These are phyloP conservation scores for Sceloporus tristichus DNA, from an alignment of 2,113 vertebrate species.

Conservation along the genomic window DNA sequence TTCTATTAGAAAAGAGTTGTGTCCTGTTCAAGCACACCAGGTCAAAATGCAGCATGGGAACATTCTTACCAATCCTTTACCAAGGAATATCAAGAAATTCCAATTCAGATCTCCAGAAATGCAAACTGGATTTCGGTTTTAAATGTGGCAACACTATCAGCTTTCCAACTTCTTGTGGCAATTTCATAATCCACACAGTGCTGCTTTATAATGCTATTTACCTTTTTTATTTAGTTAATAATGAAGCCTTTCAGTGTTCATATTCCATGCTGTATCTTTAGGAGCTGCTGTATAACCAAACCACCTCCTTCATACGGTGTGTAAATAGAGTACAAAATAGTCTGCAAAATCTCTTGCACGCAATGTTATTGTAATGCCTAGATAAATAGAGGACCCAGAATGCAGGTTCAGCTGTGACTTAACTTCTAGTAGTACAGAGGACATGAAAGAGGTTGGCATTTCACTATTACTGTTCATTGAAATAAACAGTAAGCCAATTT, in stretches of 20 bases:
- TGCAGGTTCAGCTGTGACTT: not conserved
- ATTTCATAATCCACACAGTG: not conserved
- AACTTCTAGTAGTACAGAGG: not conserved
- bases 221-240: not conserved
- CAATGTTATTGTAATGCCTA: not conserved
- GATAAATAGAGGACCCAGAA: not conserved
- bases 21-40: not conserved
- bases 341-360: not conserved
- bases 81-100: slow-evolving; percentile 2
- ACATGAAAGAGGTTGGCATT: not conserved
- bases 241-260: not conserved
- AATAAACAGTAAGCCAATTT: not conserved
- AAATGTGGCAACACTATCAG: not conserved
- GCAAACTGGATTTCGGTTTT: not conserved
- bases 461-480: not conserved
- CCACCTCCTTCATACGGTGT: not conserved
- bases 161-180: not conserved
- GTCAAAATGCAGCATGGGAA: not conserved
- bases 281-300: not conserved
- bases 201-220: not conserved
- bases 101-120: not conserved
- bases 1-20: not conserved
- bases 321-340: not conserved
- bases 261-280: not conserved
- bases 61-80: not conserved